Percentiles rank a stretch among this genome's conserved stretches.
Conservation (phyloP, 1,140 invertebrate species). For the Drosophila guanche region DNA sequence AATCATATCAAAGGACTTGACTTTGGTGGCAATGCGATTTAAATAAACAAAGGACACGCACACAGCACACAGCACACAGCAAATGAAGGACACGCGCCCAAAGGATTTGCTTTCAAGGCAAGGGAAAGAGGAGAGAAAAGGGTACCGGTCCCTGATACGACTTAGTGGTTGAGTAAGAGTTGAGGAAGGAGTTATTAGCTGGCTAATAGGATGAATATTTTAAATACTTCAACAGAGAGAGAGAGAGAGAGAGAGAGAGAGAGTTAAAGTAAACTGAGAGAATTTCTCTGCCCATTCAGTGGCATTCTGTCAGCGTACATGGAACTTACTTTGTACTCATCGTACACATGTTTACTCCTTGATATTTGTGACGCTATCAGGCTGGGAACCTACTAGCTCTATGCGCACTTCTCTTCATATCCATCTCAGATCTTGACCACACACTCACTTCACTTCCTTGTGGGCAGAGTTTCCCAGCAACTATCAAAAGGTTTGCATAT, state of each 20-base stretch:
- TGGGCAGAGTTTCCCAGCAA: constrained; percentile 25
- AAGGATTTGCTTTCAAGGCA: constrained; percentile 24
- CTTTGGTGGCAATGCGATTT: constrained; percentile 56
- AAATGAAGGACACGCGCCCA: constrained; percentile 67
- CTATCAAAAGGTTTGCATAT: background rate
- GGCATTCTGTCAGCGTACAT: no score
- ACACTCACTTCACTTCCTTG: constrained; percentile 5
- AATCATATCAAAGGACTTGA: constrained; percentile 73
- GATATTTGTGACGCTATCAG: constrained; percentile 8
- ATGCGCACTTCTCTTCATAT: background rate
- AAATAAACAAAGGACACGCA: constrained; percentile 21
- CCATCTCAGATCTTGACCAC: constrained; percentile 3
- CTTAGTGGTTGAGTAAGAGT: constrained; percentile 34
- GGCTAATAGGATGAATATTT: constrained; percentile 45
- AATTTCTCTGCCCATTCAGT: no score
- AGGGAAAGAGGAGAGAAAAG: background rate
- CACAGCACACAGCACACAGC: background rate
- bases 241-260: no score
- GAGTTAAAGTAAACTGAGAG: no score
- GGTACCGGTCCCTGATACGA: constrained; percentile 30
- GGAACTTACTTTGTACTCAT: background rate
- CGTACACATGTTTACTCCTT: background rate
- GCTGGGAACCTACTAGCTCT: constrained; percentile 10
- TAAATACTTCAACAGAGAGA: constrained; percentile 13
- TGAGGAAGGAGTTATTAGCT: background rate